Conservation (phyloP, 2,888 invertebrate species). For the Agriotes lineatus region DNA sequence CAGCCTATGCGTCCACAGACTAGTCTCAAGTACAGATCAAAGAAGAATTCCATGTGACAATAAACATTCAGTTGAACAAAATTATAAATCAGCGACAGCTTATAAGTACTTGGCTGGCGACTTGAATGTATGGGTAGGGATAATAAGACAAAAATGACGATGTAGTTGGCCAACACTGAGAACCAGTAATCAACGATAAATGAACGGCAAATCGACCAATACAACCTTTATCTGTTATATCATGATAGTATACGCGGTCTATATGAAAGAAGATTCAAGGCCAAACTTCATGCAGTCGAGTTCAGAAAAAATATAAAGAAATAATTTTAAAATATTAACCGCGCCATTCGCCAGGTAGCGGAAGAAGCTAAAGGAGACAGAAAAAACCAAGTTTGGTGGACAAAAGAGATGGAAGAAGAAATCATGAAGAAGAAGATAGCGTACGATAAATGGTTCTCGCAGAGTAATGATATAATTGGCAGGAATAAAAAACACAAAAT, state of each 20-base stretch:
- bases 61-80: too few relatives aligned
- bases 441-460: not conserved
- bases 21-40: not conserved
- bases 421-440: too few relatives aligned
- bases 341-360: not conserved
- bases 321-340: not conserved
- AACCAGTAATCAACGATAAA: too few relatives aligned
- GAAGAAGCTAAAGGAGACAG: not conserved
- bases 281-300: not conserved
- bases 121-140: not conserved
- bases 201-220: not conserved
- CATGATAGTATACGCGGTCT: too few relatives aligned
- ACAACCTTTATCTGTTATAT: not conserved
- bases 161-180: not conserved
- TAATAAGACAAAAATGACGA: not conserved
- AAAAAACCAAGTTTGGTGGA: too few relatives aligned
- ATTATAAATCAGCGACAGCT: too few relatives aligned
- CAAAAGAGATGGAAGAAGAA: too few relatives aligned
- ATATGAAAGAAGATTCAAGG: too few relatives aligned
- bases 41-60: too few relatives aligned
- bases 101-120: too few relatives aligned
- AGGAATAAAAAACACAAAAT: not conserved
- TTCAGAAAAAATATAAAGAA: not conserved
- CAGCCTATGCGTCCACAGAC: not conserved
- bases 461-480: not conserved